phyloP scores from a whole-genome alignment of 2,113 vertebrate species.

The Hippocampus zosterae region DNA sequence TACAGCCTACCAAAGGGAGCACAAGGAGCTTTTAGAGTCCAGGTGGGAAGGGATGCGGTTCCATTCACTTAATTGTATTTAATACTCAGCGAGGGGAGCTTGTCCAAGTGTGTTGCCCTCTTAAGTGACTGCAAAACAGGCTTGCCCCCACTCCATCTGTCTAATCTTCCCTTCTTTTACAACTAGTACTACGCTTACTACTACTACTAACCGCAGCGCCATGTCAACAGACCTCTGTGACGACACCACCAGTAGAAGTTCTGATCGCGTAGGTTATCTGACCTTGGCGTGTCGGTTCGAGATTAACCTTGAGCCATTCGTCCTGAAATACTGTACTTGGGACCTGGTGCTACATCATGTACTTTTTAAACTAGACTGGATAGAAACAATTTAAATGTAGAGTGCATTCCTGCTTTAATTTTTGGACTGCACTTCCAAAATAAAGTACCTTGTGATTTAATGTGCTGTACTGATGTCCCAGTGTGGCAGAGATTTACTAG shows the following conservation, averaged over 20 bases:
- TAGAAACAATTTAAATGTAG: background rate
- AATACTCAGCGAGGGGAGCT: slow-evolving; percentile 50
- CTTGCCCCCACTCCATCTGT: slow-evolving; percentile 31
- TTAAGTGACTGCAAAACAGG: slow-evolving; percentile 41
- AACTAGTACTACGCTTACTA: slow-evolving; percentile 9
- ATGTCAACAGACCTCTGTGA: slow-evolving; percentile 10
- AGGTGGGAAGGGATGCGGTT: slow-evolving; percentile 44
- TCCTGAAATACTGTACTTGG: too few relatives aligned
- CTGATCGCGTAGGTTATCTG: slow-evolving; percentile 31
- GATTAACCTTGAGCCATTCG: slow-evolving; percentile 16
- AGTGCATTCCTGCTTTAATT: slow-evolving; percentile 23
- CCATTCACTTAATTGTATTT: slow-evolving; percentile 55
- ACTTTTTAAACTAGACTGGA: too few relatives aligned
- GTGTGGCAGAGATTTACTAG: background rate
- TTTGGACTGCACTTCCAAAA: slow-evolving; percentile 23
- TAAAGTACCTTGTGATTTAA: background rate
- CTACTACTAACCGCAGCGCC: slow-evolving; percentile 8
- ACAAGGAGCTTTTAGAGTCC: slow-evolving; percentile 33
- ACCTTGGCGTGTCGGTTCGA: slow-evolving; percentile 14
- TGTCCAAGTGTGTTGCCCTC: slow-evolving; percentile 48
- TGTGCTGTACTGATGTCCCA: slow-evolving; percentile 5
- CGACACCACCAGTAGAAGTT: slow-evolving; percentile 10
- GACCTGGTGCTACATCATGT: too few relatives aligned
- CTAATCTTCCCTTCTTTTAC: slow-evolving; percentile 43
- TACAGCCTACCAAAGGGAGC: slow-evolving; percentile 26